phyloP scores from a whole-genome alignment of 2,888 invertebrate genomes.

The Trachelus troglodyta region DNA sequence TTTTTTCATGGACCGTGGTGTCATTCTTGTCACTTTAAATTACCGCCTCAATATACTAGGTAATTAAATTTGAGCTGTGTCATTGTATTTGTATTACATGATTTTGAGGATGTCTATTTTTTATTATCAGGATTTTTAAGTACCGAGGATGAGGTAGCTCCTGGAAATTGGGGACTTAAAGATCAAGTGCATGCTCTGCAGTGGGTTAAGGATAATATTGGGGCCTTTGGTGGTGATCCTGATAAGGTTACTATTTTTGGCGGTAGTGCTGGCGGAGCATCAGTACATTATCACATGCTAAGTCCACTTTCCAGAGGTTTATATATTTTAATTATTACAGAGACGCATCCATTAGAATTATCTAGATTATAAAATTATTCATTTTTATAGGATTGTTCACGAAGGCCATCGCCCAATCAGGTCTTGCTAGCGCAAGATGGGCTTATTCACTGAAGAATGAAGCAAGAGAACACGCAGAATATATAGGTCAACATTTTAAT shows the following conservation, averaged over 20 bases:
- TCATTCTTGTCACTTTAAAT: conserved; percentile 50
- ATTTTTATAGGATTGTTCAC: conserved; percentile 23
- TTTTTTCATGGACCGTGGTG: conserved; percentile 48
- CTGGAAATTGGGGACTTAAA: conserved; percentile 20
- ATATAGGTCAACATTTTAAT: conserved; percentile 8
- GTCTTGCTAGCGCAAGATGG: conserved; percentile 20
- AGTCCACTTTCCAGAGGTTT: conserved; percentile 14
- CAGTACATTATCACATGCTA: conserved; percentile 20
- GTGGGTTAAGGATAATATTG: conserved; percentile 19
- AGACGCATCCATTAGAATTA: neutral
- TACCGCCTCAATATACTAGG: conserved; percentile 56
- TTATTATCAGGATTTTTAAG: conserved; percentile 14
- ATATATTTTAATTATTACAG: neutral
- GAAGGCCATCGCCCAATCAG: conserved; percentile 25
- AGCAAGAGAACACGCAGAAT: conserved; percentile 14
- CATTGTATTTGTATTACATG: neutral
- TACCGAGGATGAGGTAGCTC: conserved; percentile 18
- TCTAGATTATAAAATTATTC: neutral
- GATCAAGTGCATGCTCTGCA: conserved; percentile 14
- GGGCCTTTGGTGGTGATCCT: conserved; percentile 15
- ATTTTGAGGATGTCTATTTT: neutral
- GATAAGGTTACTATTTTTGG: conserved; percentile 18
- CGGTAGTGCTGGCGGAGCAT: conserved; percentile 15
- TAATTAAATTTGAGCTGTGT: conserved; percentile 2
- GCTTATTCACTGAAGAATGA: conserved; percentile 16